Percentiles rank a stretch among this genome's conserved stretches.
Evolutionary conservation across 2,797 vertebrate genomes (phyloP).

Genomic region (Lates japonicus): DNA sequence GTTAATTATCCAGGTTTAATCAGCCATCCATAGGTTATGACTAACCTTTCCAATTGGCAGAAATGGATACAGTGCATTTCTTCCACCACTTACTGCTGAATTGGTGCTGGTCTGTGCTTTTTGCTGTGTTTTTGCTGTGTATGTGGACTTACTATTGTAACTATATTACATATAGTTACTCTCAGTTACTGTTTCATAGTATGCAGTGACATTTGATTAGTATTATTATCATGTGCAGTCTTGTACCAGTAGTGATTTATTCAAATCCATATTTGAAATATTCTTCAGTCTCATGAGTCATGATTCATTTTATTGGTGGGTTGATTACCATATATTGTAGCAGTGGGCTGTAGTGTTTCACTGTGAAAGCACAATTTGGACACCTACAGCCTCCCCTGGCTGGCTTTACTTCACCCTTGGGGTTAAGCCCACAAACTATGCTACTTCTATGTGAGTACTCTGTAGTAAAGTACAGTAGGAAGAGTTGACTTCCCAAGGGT

Average conservation of each 20-base stretch:
- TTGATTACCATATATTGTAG: not conserved
- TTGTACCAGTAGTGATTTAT: not conserved
- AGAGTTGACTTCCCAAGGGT: constrained; percentile 21
- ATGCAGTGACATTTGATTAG: not conserved
- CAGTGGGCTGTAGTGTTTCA: not conserved
- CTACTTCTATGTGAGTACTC: not conserved
- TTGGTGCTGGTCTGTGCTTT: not conserved
- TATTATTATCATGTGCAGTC: too few relatives aligned
- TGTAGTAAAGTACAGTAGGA: constrained; percentile 1
- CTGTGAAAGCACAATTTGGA: not conserved
- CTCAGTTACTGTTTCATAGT: not conserved
- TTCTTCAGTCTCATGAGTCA: not conserved
- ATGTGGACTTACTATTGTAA: not conserved
- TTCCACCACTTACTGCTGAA: constrained; percentile 2
- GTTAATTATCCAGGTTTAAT: constrained; percentile 33
- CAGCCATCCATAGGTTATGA: constrained; percentile 25
- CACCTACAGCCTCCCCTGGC: not conserved
- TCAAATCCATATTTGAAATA: not conserved
- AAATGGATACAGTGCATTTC: constrained; percentile 21
- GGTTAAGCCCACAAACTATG: not conserved
- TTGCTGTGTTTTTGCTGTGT: not conserved
- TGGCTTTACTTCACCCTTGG: not conserved
- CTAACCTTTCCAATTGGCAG: constrained; percentile 33
- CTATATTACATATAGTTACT: not conserved
- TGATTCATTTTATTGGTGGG: not conserved